Evolutionary conservation across 1,140 invertebrate species (phyloP), one percentile per base, ranked within the genome.

Genomic region (Micrasema longulum): DNA sequence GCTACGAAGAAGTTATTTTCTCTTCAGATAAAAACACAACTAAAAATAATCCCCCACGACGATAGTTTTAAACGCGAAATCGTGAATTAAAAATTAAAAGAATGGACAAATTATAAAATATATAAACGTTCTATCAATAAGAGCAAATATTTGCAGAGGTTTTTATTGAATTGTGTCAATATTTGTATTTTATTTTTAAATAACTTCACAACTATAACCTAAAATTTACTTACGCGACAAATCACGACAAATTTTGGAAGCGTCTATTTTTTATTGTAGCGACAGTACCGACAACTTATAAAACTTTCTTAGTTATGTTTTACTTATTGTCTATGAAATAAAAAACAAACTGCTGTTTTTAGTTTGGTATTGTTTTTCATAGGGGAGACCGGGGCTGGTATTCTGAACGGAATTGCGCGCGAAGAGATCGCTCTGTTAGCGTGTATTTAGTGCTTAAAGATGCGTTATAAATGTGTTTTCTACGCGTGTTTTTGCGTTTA

Each of bases 81-180:
- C 47, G 47, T 69, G 52, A 69, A 69, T 69, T 69, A 69, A 69
- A 69, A 69, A n/a, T 3, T 43, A 22, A 63, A n/a, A n/a, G n/a
- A n/a, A n/a, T n/a, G n/a, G n/a, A 45, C 1, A 38, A 57, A 57
- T 36, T 7, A 14, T 57, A 10, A 36, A 57, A 57, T 10, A 1
- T 12, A 52, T 23, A 26, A 52, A n/a, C n/a, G n/a, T n/a, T 20
- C 22, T 23, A 53, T 23, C 18, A 53, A 26, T 14, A 14, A 16
- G 43, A 45, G 18, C 12, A 45, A 45, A 3, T 16, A n/a, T 16
- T 14, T 45, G n/a, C 4, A 14, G 43, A 45, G 18, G 43, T 45
- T 45, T 45, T 45, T 16, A 45, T 45, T 14, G 43, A 45, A 1
- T 16, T 14, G n/a, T 14, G 43, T 45, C n/a, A 45, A 14, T 45